A percentile compares a stretch with the other conserved stretches of the same genome.
Evolutionary conservation across 2,888 invertebrate species (phyloP).

Genomic region (Brachypterus glaber): DNA sequence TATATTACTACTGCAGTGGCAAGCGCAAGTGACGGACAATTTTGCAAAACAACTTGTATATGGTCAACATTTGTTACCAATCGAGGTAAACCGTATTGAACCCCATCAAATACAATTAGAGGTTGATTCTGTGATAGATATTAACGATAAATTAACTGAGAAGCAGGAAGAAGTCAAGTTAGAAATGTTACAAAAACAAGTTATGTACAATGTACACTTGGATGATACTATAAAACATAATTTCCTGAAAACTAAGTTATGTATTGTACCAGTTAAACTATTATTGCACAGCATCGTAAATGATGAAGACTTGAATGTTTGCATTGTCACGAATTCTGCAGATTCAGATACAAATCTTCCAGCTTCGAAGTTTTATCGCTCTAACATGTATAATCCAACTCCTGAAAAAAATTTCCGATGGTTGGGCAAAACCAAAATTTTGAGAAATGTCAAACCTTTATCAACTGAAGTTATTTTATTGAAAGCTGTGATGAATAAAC

Average conservation of each 20-base stretch:
- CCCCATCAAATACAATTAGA: background rate
- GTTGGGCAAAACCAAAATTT: slow-evolving; percentile 34
- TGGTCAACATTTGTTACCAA: slow-evolving; percentile 61
- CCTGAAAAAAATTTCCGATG: too few relatives aligned
- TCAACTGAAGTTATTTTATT: slow-evolving; percentile 31
- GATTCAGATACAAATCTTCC: slow-evolving; percentile 49
- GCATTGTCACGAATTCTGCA: too few relatives aligned
- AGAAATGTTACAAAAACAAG: slow-evolving; percentile 30
- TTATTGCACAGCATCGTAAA: slow-evolving; percentile 58
- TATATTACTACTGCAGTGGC: slow-evolving; percentile 37
- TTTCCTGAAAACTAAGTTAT: slow-evolving; percentile 51
- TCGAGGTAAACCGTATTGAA: slow-evolving; percentile 48
- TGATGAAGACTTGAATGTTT: slow-evolving; percentile 46
- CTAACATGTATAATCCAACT: background rate
- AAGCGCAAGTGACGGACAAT: slow-evolving; percentile 41
- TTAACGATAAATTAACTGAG: slow-evolving; percentile 19
- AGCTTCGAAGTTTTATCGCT: too few relatives aligned
- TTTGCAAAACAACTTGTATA: slow-evolving; percentile 47
- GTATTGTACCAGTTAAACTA: slow-evolving; percentile 58
- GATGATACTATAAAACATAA: slow-evolving; percentile 51
- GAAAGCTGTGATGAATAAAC: slow-evolving; percentile 50
- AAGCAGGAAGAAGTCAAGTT: slow-evolving; percentile 13
- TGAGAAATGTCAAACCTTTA: slow-evolving; percentile 31
- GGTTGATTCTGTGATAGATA: slow-evolving; percentile 15
- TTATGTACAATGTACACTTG: slow-evolving; percentile 52